phyloP scores from a whole-genome alignment of 2,113 vertebrate species.

The Apteryx owenii region DNA sequence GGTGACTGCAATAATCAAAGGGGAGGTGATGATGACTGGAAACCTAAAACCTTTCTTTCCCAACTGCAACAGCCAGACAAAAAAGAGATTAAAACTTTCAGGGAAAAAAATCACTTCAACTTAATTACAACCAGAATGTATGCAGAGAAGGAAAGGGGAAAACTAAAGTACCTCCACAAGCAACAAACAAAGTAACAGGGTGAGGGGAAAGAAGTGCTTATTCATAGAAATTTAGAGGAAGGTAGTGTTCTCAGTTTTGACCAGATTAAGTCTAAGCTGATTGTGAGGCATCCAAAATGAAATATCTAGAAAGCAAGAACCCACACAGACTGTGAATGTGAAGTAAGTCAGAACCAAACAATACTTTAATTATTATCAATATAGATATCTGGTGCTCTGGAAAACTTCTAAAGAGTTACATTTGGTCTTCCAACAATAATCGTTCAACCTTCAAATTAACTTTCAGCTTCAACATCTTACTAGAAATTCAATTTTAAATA shows the following conservation, averaged over 20 bases:
- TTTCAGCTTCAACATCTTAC: neutral
- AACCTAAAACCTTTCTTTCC: neutral
- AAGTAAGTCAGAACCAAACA: neutral
- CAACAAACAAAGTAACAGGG: neutral
- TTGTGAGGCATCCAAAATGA: neutral
- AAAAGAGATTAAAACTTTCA: neutral
- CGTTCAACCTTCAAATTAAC: neutral
- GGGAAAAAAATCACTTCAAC: neutral
- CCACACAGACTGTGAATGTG: neutral
- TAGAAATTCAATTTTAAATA: neutral
- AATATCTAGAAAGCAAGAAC: neutral
- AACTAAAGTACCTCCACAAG: neutral
- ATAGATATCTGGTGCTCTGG: neutral
- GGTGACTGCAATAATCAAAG: neutral
- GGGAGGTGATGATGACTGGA: neutral
- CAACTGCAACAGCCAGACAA: neutral
- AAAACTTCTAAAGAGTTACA: neutral
- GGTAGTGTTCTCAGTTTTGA: neutral
- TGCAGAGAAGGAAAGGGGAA: neutral
- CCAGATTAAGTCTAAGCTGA: neutral
- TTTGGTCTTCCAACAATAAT: neutral
- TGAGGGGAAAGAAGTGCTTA: neutral
- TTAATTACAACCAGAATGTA: neutral
- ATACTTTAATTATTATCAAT: neutral
- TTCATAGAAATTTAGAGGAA: neutral